A percentile compares a stretch with the other conserved stretches of the same genome.
Evolutionary conservation across 1,140 invertebrate genomes (phyloP).

Genomic region (Trinorchestia longiramus): DNA sequence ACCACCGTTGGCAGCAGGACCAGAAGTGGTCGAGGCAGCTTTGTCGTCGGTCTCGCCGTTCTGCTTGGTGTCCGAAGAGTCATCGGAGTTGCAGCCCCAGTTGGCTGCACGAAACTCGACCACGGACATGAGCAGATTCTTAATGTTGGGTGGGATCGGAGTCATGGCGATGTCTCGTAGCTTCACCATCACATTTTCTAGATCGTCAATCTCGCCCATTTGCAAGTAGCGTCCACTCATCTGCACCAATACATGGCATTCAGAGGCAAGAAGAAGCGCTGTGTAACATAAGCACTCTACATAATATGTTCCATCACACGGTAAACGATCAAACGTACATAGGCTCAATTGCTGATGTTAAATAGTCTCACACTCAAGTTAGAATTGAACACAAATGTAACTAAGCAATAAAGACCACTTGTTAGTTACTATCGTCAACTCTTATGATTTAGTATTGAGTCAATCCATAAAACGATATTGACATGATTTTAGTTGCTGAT

Average conservation of each 20-base stretch:
- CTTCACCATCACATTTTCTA: conserved; percentile 61
- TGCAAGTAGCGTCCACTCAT: conserved; percentile 59
- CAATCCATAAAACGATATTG: neutral
- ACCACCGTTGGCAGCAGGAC: neutral
- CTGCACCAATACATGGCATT: neutral
- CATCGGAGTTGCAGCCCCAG: conserved; percentile 62
- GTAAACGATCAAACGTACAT: neutral
- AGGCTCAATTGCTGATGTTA: neutral
- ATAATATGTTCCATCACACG: no score
- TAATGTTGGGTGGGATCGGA: conserved; percentile 56
- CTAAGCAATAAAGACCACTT: neutral
- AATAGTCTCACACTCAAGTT: neutral
- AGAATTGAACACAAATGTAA: neutral
- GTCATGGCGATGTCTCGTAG: conserved; percentile 64
- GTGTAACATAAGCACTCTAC: no score
- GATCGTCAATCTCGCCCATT: conserved; percentile 55
- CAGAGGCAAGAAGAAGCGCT: neutral
- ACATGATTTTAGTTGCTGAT: no score
- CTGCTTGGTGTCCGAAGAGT: neutral
- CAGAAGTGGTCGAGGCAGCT: neutral
- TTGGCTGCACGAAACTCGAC: conserved; percentile 63
- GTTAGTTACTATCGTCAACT: neutral
- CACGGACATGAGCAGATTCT: conserved; percentile 62
- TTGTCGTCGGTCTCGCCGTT: neutral
- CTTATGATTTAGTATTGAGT: neutral